Evolutionary conservation across 2,797 vertebrate species (phyloP).

Genomic region (Hypotaenidia okinawae): DNA sequence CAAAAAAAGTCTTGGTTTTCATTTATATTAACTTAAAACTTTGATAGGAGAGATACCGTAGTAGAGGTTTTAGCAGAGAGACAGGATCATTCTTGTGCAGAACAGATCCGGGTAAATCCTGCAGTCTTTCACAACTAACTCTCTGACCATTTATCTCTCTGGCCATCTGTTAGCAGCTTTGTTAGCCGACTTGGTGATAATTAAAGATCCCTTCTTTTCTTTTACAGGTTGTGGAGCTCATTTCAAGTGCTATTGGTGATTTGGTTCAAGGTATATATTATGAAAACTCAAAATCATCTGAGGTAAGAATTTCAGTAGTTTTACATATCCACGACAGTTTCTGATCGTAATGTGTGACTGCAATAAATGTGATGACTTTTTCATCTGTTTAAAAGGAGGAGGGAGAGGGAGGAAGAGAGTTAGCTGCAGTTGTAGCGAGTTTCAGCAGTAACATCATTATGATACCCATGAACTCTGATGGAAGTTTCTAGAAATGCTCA

Average conservation of each 20-base stretch:
- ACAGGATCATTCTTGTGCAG: conserved; percentile 10
- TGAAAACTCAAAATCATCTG: conserved; percentile 83
- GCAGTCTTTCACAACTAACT: conserved; percentile 1
- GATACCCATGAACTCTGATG: neutral
- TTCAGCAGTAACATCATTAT: neutral
- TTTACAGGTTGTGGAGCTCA: conserved; percentile 92
- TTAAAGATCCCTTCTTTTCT: conserved; percentile 18
- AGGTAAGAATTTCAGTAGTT: conserved; percentile 80
- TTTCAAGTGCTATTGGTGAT: conserved; percentile 95
- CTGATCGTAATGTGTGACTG: neutral
- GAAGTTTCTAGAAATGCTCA: neutral
- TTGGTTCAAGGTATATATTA: conserved; percentile 94
- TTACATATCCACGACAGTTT: neutral
- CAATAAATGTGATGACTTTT: neutral
- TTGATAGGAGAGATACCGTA: conserved; percentile 14
- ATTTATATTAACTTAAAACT: conserved; percentile 56
- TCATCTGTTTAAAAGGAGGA: neutral
- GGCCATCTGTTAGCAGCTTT: conserved; percentile 14
- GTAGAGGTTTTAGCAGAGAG: conserved; percentile 8
- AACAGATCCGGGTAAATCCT: conserved; percentile 6
- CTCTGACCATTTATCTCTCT: conserved; percentile 3
- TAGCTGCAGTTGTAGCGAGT: neutral
- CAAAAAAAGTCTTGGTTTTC: conserved; percentile 50
- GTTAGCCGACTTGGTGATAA: neutral
- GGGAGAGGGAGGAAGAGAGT: neutral